Evolutionary conservation across 2,113 vertebrate species (phyloP).

Genomic region (Sarotherodon lohbergeri): DNA sequence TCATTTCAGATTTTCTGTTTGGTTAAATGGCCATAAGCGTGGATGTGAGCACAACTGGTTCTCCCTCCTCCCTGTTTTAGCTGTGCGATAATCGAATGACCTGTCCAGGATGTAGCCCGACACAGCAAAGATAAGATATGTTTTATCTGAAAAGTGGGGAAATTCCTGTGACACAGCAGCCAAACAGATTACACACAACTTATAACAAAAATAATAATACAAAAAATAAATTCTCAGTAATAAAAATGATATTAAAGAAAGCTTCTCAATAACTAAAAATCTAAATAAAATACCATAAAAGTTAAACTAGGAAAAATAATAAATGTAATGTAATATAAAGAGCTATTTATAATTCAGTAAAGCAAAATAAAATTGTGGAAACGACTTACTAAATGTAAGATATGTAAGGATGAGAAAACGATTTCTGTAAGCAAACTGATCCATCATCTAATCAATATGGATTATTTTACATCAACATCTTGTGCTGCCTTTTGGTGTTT

Average conservation of each 20-base stretch:
- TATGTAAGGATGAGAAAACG: background rate
- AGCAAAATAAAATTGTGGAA: background rate
- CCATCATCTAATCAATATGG: background rate
- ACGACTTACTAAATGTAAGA: background rate
- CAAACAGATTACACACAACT: background rate
- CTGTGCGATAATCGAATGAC: background rate
- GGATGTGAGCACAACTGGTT: background rate
- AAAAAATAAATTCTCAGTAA: background rate
- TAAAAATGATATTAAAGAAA: background rate
- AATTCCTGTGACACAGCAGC: background rate
- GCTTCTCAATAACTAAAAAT: background rate
- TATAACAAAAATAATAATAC: background rate
- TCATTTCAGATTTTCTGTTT: background rate
- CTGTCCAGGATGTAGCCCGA: background rate
- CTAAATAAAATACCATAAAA: background rate
- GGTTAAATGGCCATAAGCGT: rapidly evolving
- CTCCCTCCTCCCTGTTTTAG: background rate
- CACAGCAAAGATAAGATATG: background rate
- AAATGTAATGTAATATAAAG: background rate
- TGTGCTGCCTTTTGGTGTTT: background rate
- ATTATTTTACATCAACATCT: background rate
- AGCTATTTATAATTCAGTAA: background rate
- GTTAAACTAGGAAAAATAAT: rapidly evolving
- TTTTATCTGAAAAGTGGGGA: background rate
- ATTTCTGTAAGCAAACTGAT: background rate